These are phyloP conservation scores for Synergus itoensis DNA, from an alignment of 2,888 invertebrate genomes.

Conservation along the genomic window DNA sequence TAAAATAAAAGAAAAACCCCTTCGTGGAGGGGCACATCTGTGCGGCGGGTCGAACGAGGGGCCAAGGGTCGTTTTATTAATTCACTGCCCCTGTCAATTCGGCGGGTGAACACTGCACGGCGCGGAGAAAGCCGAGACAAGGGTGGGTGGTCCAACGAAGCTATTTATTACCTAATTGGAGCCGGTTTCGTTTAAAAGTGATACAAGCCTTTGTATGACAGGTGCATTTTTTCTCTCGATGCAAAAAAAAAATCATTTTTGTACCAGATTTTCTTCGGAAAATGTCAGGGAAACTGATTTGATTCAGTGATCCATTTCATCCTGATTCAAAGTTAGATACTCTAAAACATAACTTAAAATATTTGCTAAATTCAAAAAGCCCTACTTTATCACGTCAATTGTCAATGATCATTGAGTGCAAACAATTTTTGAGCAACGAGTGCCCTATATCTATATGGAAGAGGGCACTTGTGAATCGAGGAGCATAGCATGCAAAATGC, in stretches of 20 bases:
- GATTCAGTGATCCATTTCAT: too few relatives aligned
- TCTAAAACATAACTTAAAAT: too few relatives aligned
- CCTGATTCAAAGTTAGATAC: too few relatives aligned
- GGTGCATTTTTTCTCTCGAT: conserved; percentile 50
- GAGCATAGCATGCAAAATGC: conserved; percentile 61
- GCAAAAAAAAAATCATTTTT: neutral
- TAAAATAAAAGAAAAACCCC: conserved; percentile 75
- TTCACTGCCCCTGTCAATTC: conserved; percentile 72
- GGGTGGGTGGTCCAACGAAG: conserved; percentile 62
- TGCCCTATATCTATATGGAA: neutral
- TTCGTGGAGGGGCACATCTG: conserved; percentile 62
- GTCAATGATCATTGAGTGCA: neutral
- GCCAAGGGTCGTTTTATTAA: conserved; percentile 75
- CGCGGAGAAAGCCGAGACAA: conserved; percentile 47
- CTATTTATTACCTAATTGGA: conserved; percentile 75
- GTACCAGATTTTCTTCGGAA: neutral
- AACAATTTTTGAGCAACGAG: neutral
- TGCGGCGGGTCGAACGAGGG: conserved; percentile 61
- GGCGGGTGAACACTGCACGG: conserved; percentile 57
- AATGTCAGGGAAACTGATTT: neutral
- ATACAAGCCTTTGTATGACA: conserved; percentile 49
- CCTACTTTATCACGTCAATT: neutral
- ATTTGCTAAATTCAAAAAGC: neutral
- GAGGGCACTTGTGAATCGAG: conserved; percentile 15
- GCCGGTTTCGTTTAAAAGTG: conserved; percentile 52